Conservation (phyloP, 2,113 vertebrate genomes). For the Quiscalus mexicanus region DNA sequence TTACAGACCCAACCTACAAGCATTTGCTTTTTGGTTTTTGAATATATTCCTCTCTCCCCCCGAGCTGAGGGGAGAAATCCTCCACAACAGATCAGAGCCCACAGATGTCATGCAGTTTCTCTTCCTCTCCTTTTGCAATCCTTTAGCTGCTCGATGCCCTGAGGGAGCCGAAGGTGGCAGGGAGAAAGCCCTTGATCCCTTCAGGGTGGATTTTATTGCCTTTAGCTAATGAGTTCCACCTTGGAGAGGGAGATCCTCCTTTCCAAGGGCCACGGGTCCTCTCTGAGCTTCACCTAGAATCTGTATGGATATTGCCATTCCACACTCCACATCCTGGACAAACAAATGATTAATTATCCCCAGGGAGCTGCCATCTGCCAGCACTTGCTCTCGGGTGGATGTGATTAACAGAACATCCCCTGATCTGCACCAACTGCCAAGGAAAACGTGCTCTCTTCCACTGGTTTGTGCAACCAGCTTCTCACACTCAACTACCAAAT, state of each 20-base stretch:
- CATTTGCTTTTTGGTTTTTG: background rate
- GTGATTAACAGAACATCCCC: background rate
- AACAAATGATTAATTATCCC: background rate
- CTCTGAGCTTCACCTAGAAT: background rate
- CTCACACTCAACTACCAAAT: background rate
- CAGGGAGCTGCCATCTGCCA: slow-evolving; percentile 15
- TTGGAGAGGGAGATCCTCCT: background rate
- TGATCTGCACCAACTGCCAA: background rate
- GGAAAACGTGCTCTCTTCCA: background rate
- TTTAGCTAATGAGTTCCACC: background rate
- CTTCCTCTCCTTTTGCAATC: background rate
- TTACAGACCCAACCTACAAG: background rate
- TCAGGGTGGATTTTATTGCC: background rate
- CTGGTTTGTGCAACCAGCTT: background rate
- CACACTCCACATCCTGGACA: background rate
- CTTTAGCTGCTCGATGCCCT: background rate
- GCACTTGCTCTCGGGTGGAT: background rate
- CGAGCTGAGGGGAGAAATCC: background rate
- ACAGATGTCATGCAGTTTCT: background rate
- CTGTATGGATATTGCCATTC: background rate
- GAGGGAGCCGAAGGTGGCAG: background rate
- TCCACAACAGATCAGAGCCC: background rate
- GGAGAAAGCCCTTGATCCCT: background rate
- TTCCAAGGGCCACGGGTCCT: background rate
- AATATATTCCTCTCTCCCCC: background rate